Base-by-base conservation (phyloP, 1,140 invertebrate genomes). In the Drosophila quadrilineata region DNA sequence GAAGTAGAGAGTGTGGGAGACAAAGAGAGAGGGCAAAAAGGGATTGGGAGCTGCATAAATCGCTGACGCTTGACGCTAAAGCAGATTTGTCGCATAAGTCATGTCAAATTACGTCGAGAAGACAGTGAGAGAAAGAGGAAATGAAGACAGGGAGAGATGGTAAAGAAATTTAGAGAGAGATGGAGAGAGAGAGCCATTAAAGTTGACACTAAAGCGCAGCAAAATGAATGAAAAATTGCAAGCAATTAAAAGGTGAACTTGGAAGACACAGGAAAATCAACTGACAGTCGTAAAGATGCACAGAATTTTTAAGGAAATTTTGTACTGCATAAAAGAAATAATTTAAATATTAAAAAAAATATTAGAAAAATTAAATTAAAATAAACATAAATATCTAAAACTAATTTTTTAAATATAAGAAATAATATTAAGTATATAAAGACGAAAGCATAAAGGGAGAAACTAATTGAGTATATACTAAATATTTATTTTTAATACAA, bases 11-110 rank as follows among this genome's bases (percentile, higher is more conserved):
- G 1, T 3, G 29, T 26, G 26, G 19, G 36, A 0, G 16, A 19
- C 9, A 10, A 17, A 38, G 0, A 38, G 9, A 9, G 6, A n/a
- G 9, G 6, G 26, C n/a, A 31, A 21, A 17, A 6, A 16, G 21
- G 10, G 28, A 5, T 38, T 19, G 16, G 19, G n/a, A 22, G 26
- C 19, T 33, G 60, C 77, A 77, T 74, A 85, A 84, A 85, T 84
- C 79, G 79, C 77, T 85, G 77, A 84, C 63, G 76, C 74, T 85
- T 77, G 77, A 84, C 79, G 79, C 70, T 70, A 71, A 77, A 77
- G 77, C 79, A 77, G 77, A 84, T 84, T 76, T 84, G 77, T 84
- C 77, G 77, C 77, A 84, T 85, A 84, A 85, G 77, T 84, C 79
- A 84, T 85, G 79, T 77, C 77, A 84, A 66, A 84, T 84, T 84